These are phyloP conservation scores for Theretra japonica DNA, from an alignment of 2,888 invertebrate genomes.

Conservation along the genomic window DNA sequence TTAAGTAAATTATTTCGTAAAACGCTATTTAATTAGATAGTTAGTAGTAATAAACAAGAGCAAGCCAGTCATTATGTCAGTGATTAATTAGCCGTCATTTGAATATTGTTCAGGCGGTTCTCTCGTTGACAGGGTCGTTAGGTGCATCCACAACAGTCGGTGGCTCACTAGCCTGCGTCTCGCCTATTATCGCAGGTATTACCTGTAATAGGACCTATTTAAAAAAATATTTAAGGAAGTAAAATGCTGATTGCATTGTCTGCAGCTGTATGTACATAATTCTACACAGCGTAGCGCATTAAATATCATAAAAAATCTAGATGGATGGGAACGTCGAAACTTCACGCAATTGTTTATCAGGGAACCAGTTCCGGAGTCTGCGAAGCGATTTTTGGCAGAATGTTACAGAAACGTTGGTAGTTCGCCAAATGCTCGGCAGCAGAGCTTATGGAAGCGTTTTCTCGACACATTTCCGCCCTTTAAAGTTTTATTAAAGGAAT, in stretches of 20 bases:
- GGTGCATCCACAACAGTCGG: conserved; percentile 47
- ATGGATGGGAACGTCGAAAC: conserved; percentile 12
- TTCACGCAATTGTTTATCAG: conserved; percentile 3
- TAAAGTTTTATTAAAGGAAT: background rate
- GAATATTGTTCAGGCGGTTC: background rate
- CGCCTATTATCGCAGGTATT: conserved; percentile 64
- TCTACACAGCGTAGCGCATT: background rate
- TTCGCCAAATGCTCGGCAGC: background rate
- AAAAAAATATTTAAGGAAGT: too few species aligned
- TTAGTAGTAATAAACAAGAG: background rate
- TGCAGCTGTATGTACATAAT: too few species aligned
- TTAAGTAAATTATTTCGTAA: background rate
- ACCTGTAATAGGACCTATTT: conserved; percentile 45
- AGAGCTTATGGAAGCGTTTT: conserved; percentile 8
- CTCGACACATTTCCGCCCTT: background rate
- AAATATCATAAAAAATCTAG: background rate
- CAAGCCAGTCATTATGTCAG: background rate
- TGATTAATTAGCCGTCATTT: background rate
- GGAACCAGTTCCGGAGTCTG: background rate
- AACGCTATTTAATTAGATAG: background rate
- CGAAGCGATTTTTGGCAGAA: conserved; percentile 26
- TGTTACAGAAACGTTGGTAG: conserved; percentile 18
- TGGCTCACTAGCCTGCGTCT: conserved; percentile 37
- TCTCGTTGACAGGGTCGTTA: conserved; percentile 52
- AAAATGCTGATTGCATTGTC: too few species aligned